Percentiles rank a stretch among this genome's conserved stretches.
These are phyloP conservation scores for Antigone vipio DNA, from an alignment of 2,113 vertebrate species.

Conservation along the genomic window DNA sequence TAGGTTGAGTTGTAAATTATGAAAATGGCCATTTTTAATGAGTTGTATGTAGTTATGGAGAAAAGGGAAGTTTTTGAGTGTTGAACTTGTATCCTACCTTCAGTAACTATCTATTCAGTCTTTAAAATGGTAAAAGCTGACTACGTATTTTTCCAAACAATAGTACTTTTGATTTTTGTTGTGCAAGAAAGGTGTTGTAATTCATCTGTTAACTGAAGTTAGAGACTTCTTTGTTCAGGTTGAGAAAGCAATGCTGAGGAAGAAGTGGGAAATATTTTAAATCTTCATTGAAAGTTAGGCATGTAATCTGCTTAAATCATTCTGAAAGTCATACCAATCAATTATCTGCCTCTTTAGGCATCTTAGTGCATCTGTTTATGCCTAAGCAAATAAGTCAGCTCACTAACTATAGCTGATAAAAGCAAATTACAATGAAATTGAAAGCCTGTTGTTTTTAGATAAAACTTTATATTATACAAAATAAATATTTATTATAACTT, in stretches of 20 bases:
- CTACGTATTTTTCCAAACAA: neutral
- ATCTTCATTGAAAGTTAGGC: neutral
- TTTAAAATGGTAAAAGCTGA: neutral
- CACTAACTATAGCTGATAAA: neutral
- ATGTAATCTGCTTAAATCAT: constrained; percentile 9
- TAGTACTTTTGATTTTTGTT: neutral
- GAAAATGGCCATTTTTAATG: neutral
- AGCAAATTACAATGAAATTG: neutral
- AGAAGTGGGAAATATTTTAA: neutral
- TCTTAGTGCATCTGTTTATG: neutral
- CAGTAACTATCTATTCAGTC: neutral
- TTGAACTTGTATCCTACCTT: neutral
- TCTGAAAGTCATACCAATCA: neutral
- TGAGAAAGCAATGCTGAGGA: neutral
- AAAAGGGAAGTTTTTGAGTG: neutral
- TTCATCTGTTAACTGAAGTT: neutral
- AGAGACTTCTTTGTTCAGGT: neutral
- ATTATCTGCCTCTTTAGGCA: neutral
- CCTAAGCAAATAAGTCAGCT: neutral
- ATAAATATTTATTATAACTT: too few relatives aligned
- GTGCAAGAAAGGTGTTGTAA: neutral
- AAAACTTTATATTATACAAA: too few relatives aligned
- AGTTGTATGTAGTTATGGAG: neutral
- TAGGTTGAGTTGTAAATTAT: neutral
- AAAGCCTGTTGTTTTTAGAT: neutral